Conservation (phyloP, 2,888 invertebrate species). For the Clusia tigrina region DNA sequence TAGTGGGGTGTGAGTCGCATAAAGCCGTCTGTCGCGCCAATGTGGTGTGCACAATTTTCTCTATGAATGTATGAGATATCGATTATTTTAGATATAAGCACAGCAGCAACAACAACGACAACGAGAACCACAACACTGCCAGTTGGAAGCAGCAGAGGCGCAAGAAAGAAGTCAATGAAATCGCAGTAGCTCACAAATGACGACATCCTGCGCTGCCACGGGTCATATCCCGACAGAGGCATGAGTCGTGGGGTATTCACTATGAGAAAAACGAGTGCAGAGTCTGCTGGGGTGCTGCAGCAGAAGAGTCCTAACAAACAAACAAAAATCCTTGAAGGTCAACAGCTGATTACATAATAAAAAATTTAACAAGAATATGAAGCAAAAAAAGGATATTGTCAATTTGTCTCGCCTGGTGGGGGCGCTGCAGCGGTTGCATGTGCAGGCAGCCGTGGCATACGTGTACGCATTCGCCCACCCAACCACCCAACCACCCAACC, state of each 20-base stretch:
- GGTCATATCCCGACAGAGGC: not conserved
- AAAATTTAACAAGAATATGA: not conserved
- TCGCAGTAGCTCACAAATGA: constrained; percentile 11
- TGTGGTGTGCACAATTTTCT: not conserved
- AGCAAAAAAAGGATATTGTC: not conserved
- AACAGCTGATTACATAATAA: constrained; percentile 36
- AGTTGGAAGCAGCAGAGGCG: too few species aligned
- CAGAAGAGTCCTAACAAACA: not conserved
- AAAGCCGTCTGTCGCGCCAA: not conserved
- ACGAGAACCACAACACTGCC: not conserved
- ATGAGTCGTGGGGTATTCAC: not conserved
- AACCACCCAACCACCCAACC: not conserved
- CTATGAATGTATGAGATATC: not conserved
- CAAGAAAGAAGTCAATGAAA: constrained; percentile 14
- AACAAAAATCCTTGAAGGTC: constrained; percentile 22
- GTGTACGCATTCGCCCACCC: too few species aligned
- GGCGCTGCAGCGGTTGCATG: not conserved
- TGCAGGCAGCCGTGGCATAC: too few species aligned
- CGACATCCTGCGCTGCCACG: not conserved
- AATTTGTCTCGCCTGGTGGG: too few species aligned
- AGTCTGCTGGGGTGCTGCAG: too few species aligned
- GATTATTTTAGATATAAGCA: not conserved
- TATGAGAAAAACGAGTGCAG: too few species aligned
- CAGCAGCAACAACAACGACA: not conserved
- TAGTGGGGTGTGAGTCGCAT: not conserved